Percentiles rank a stretch among this genome's conserved stretches.
phyloP scores from a whole-genome alignment of 2,888 invertebrate genomes.

The Nephrocerus scutellatus region DNA sequence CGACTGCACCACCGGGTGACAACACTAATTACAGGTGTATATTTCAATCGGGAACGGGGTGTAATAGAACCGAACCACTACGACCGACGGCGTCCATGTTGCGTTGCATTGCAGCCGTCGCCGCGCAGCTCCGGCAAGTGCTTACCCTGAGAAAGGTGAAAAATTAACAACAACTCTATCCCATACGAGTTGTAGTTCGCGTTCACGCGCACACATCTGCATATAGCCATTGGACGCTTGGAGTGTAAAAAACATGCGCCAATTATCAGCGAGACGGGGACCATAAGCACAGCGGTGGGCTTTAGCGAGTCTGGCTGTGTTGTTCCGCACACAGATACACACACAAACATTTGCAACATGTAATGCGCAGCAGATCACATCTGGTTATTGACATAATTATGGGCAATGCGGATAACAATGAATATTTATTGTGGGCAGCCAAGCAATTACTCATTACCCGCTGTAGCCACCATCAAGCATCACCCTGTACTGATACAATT shows the following conservation, averaged over 20 bases:
- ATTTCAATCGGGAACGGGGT: slow-evolving; percentile 16
- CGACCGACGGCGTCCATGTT: not conserved
- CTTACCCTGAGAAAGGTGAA: not conserved
- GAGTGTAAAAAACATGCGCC: no score
- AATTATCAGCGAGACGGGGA: no score
- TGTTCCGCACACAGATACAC: no score
- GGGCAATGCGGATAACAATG: slow-evolving; percentile 26
- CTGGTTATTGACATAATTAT: no score
- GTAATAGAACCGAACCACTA: slow-evolving; percentile 6
- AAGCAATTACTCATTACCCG: slow-evolving; percentile 21
- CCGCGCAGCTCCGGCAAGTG: slow-evolving; percentile 1
- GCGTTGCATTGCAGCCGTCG: not conserved
- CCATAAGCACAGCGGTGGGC: no score
- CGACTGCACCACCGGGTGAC: slow-evolving; percentile 21
- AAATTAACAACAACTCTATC: slow-evolving; percentile 1
- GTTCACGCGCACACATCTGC: slow-evolving; percentile 8
- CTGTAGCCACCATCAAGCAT: no score
- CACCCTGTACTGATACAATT: no score
- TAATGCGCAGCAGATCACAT: no score
- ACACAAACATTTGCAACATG: no score
- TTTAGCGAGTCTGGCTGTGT: no score
- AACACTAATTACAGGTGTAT: slow-evolving; percentile 25
- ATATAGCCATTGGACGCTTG: not conserved
- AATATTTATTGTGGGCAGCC: slow-evolving; percentile 26
- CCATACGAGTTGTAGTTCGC: not conserved